Conservation (phyloP, 1,140 invertebrate species). For the Eufriesea mexicana region DNA sequence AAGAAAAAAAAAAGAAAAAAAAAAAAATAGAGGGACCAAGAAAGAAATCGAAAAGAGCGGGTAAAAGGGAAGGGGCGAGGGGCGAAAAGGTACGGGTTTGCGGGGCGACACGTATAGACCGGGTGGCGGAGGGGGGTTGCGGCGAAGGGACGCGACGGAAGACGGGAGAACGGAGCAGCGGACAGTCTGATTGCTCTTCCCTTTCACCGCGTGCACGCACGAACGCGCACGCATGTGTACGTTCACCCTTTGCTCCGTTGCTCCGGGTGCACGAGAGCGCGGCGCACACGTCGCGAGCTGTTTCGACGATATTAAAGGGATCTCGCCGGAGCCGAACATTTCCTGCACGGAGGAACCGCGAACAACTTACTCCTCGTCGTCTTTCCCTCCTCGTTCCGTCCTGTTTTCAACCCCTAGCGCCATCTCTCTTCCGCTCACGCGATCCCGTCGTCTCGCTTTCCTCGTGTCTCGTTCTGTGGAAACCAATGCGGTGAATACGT, state of each 20-base stretch:
- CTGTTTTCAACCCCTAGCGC: neutral
- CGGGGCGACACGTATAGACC: neutral
- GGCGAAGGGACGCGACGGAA: too few relatives aligned
- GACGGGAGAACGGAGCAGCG: too few relatives aligned
- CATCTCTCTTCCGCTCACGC: neutral
- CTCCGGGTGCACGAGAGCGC: neutral
- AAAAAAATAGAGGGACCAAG: neutral
- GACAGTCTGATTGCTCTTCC: constrained; percentile 59
- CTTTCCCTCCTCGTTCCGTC: neutral
- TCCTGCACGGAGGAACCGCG: constrained; percentile 73
- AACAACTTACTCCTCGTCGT: constrained; percentile 76
- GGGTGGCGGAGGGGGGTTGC: neutral
- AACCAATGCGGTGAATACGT: constrained; percentile 20
- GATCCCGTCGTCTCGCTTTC: neutral
- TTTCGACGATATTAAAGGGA: constrained; percentile 72
- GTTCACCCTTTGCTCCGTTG: constrained; percentile 30
- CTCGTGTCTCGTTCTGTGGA: neutral
- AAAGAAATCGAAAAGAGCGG: too few relatives aligned
- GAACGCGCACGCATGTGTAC: neutral
- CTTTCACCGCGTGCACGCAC: constrained; percentile 36
- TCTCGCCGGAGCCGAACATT: constrained; percentile 61
- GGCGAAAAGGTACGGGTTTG: neutral
- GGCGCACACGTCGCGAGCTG: constrained; percentile 46
- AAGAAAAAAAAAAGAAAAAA: neutral
- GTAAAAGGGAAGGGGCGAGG: constrained; percentile 23